Evolutionary conservation across 2,888 invertebrate genomes (phyloP).

Genomic region (Megamerina dolium): DNA sequence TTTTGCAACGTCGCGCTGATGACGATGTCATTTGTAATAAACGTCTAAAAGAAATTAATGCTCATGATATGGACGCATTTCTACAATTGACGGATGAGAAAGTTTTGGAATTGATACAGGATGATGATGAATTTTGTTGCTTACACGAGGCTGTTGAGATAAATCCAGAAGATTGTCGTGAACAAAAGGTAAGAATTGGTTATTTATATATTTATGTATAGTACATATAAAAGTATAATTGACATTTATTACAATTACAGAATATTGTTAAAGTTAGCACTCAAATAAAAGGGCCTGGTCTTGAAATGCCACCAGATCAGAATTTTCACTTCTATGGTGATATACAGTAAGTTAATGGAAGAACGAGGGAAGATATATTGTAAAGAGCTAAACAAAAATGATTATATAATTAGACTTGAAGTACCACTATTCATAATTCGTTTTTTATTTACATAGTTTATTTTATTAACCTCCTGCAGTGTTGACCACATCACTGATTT

Average conservation of each 20-base stretch:
- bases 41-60: constrained; percentile 12
- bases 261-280: background rate
- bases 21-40: constrained; percentile 10
- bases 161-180: background rate
- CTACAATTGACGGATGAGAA: constrained; percentile 26
- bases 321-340: constrained; percentile 32
- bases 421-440: no score
- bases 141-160: background rate
- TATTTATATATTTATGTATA: no score
- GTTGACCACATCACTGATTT: background rate
- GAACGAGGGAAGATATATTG: no score
- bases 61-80: constrained; percentile 18
- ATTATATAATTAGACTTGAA: no score
- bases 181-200: no score
- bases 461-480: no score
- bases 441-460: no score
- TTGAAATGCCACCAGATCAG: constrained; percentile 26
- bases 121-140: constrained; percentile 15
- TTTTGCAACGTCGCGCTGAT: background rate
- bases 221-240: no score
- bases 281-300: constrained; percentile 25
- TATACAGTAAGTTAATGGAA: constrained; percentile 23
- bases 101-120: constrained; percentile 21
- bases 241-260: background rate
- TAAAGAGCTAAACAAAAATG: no score